Percentiles rank a stretch among this genome's conserved stretches.
These are phyloP conservation scores for Azemiops feae DNA, from an alignment of 2,113 vertebrate genomes.

Conservation along the genomic window DNA sequence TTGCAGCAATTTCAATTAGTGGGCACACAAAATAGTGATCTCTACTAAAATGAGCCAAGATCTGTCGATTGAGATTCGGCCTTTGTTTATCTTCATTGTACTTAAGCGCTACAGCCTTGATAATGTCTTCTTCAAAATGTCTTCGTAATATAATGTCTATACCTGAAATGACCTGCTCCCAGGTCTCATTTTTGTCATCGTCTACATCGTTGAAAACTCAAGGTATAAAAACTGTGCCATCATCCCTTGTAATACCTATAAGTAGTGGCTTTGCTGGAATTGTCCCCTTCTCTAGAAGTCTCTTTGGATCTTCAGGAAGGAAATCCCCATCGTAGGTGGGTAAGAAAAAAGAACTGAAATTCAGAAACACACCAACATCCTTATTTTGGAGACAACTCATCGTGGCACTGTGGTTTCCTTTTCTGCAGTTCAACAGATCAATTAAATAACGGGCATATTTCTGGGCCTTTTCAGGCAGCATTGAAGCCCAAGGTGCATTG, in stretches of 20 bases:
- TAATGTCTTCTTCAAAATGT: conserved; percentile 12
- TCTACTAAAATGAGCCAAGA: conserved; percentile 55
- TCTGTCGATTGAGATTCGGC: conserved; percentile 58
- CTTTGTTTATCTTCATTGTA: conserved; percentile 66
- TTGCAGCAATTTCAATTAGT: conserved; percentile 60
- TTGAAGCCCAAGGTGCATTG: conserved; percentile 62
- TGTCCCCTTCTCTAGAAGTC: conserved; percentile 40
- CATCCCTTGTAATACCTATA: conserved; percentile 68
- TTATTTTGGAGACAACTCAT: conserved; percentile 64
- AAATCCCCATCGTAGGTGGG: conserved; percentile 71
- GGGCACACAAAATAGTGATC: conserved; percentile 67
- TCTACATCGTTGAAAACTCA: conserved; percentile 51
- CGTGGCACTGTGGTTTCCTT: conserved; percentile 18
- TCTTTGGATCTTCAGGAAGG: conserved; percentile 58
- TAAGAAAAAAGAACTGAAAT: neutral
- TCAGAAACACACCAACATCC: conserved; percentile 20
- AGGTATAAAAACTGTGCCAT: conserved; percentile 65
- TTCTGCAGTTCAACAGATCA: conserved; percentile 55
- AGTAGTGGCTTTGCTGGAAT: conserved; percentile 66
- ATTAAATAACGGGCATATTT: conserved; percentile 42
- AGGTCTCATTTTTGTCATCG: conserved; percentile 60
- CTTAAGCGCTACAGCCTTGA: conserved; percentile 53
- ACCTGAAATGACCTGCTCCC: conserved; percentile 52
- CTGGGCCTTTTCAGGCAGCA: conserved; percentile 30
- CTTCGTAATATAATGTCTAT: conserved; percentile 13